These are phyloP conservation scores for Pristionchus exspectatus DNA, from an alignment of 2,888 invertebrate genomes.

Conservation along the genomic window DNA sequence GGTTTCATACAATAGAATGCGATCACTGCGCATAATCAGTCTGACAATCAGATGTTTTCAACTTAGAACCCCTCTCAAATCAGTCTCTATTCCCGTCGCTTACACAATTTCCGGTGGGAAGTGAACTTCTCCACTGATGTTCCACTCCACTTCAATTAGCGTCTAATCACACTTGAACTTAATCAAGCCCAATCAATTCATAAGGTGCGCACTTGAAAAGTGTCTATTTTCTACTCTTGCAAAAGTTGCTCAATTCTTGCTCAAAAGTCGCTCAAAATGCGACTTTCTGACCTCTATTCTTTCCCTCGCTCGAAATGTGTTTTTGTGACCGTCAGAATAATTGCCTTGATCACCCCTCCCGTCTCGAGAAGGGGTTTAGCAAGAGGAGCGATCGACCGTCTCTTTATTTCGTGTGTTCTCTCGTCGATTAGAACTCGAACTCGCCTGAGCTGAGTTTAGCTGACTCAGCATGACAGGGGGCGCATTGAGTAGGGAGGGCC, in stretches of 20 bases:
- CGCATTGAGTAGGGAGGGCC: neutral
- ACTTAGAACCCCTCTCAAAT: no score
- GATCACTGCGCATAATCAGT: no score
- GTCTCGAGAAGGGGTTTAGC: neutral
- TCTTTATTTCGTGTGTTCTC: neutral
- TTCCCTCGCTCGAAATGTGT: neutral
- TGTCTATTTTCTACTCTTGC: neutral
- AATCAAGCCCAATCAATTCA: neutral
- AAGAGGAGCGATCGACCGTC: neutral
- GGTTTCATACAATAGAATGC: no score
- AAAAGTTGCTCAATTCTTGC: neutral
- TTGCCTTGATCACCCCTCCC: neutral
- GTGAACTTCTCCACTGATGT: neutral
- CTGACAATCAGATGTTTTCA: no score
- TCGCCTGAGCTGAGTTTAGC: neutral
- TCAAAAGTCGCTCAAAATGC: neutral
- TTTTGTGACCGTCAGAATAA: slow-evolving; percentile 21
- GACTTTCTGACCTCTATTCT: neutral
- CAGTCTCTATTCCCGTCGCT: no score
- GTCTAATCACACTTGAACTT: neutral
- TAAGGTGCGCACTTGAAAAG: neutral
- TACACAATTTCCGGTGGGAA: neutral
- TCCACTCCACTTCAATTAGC: neutral
- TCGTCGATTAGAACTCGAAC: neutral
- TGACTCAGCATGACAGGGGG: neutral